Base-by-base conservation (phyloP, 2,888 invertebrate genomes). In the Diarsia brunnea region DNA sequence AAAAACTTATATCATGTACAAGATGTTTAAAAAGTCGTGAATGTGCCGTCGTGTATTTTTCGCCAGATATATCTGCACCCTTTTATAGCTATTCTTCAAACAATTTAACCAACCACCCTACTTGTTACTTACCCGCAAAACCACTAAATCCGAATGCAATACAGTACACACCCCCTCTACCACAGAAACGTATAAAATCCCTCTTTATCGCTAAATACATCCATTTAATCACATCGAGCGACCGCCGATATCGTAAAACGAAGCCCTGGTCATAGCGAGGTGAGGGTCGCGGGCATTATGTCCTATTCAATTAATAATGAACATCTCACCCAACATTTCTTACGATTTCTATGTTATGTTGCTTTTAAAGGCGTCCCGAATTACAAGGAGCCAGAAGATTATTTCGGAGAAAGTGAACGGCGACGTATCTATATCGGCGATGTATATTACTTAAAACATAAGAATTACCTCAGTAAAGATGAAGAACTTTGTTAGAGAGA, bases 181-280 rank as follows among this genome's bases (percentile, higher is more conserved):
- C 84, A 67, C 77, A 69, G 47, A 88, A 89, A 86, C 88, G 85
- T 83, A 89, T 91, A 90, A 91, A 91, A 88, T 86, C 84, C 73
- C 73, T 84, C 67, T 87, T 91, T 91, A 92, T 91, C 89, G 86
- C 89, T 89, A 89, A 91, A 91, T 89, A 89, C 90, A 92, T 91
- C 90, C 90, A 89, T 91, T 91, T 89, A 90, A 91, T 89, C 90
- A 89, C 91, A 89, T 89, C 88, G 87, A 84, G 83, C 82, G 87
- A 89, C 90, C 90, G 88, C 88, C 21, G 87, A 83, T 88, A 87
- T 89, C 90, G 89, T 92, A 91, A 92, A 92, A 90, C 87, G 86
- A 82, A 84, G 87, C 86, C 72, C 77, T 76, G 84, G 84, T 81
- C 87, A 84, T 82, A 83, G 75, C 84, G 69, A 77, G 75, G 73